Base-by-base conservation (phyloP, 2,113 vertebrate species). In the Trochalopteron elliotii region DNA sequence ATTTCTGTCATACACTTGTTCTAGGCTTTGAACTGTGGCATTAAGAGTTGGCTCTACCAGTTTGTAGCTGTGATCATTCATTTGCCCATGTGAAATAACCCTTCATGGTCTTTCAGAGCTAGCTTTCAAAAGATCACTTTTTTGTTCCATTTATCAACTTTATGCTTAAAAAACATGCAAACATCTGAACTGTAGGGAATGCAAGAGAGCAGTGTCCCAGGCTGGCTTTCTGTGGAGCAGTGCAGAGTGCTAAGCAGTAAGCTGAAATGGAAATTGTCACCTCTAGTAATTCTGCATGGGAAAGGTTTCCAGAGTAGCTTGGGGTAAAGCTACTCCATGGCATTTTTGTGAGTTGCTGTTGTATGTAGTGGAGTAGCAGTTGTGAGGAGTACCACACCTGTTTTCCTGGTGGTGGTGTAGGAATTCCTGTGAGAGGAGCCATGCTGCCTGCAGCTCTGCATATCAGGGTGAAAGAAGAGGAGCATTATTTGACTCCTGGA, bases 361-460 rank as follows among this genome's bases (percentile, higher is more conserved):
- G 35, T 28, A 5, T 15, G 7, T 49, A 57, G n/a, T 33, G 33
- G 39, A 65, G 23, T 56, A 47, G 49, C 23, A 64, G n/a, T 49
- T 83, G 45, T 77, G 77, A 40, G 69, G n/a, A 87, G 19, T 49
- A 40, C 9, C 24, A 2, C 5, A 30, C 19, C 23, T 7, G 18
- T 56, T 92, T 49, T 68, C 30, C 39, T 92, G 60, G 21, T 52
- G 47, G 4, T 13, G 44, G 44, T 23, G 24, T 30, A 15, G 60
- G 60, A 90, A 50, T 52, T 82, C 52, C 70, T 9, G 1, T 53
- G 65, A 83, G 53, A 56, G 18, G 68, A 72, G 22, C 44, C 0
- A 0, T 79, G 70, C 23, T 93, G 47, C 67, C 30, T 52, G 44
- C 0, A 1, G 59, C 50, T 91, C 17, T 1, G 4, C 25, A 3